These are phyloP conservation scores for Drosophila melanogaster DNA, from an alignment of 1,140 invertebrate genomes.

Conservation along the genomic window Release_6_plus_ISO1_MT NT_033777.3:30793501-30794000, in stretches of 20 bases:
- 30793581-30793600: constrained; percentile 91
- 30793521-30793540: constrained; percentile 91
- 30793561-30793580: constrained; percentile 86
- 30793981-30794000: constrained; percentile 89
- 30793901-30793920: constrained; percentile 80
- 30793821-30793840: constrained; percentile 93
- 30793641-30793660: constrained; percentile 90
- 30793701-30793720: constrained; percentile 88
- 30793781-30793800: constrained; percentile 86
- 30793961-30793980: constrained; percentile 87
- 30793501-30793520: constrained; percentile 98
- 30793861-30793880: constrained; percentile 90
- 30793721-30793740: constrained; percentile 86
- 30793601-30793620: constrained; percentile 91
- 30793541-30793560: constrained; percentile 89
- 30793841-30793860: constrained; percentile 88
- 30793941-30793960: constrained; percentile 92
- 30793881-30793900: constrained; percentile 87
- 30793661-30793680: constrained; percentile 92
- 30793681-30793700: constrained; percentile 93
- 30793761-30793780: constrained; percentile 89
- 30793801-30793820: constrained; percentile 94
- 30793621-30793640: constrained; percentile 89
- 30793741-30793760: constrained; percentile 88
- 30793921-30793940: constrained; percentile 90